These are phyloP conservation scores for Phacellophora camtschatica DNA, from an alignment of 30 jellyfish, hydroid and myxozoan species.

Conservation along the genomic window DNA sequence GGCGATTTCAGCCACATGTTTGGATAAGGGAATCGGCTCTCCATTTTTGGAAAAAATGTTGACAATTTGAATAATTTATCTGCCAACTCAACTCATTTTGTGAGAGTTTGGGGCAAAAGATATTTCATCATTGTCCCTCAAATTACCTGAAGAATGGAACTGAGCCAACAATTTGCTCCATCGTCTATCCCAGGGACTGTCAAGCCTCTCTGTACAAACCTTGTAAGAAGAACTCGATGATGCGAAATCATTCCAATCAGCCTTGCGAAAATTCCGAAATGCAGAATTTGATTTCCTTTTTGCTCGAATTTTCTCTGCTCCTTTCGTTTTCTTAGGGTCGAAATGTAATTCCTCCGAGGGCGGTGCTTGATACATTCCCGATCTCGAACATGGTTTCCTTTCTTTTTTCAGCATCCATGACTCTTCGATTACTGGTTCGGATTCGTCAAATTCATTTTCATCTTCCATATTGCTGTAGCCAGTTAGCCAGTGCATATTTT, in stretches of 20 bases:
- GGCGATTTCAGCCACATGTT: neutral
- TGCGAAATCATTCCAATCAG: neutral
- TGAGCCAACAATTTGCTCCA: neutral
- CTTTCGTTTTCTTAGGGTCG: neutral
- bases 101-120: neutral
- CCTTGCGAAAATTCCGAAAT: neutral
- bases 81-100: neutral
- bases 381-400: neutral
- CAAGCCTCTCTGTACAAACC: neutral
- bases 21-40: neutral
- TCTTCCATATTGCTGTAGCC: neutral
- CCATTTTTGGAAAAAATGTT: neutral
- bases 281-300: neutral
- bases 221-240: neutral
- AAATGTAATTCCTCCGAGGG: neutral
- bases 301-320: neutral
- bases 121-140: neutral
- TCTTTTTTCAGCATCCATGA: neutral
- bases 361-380: neutral
- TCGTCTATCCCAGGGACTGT: neutral
- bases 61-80: neutral
- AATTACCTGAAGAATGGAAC: neutral
- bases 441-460: neutral
- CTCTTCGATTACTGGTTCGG: neutral
- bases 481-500: slow-evolving; percentile 6